phyloP scores from a whole-genome alignment of 2,888 invertebrate species.

The Lasioglossum malachurum region DNA sequence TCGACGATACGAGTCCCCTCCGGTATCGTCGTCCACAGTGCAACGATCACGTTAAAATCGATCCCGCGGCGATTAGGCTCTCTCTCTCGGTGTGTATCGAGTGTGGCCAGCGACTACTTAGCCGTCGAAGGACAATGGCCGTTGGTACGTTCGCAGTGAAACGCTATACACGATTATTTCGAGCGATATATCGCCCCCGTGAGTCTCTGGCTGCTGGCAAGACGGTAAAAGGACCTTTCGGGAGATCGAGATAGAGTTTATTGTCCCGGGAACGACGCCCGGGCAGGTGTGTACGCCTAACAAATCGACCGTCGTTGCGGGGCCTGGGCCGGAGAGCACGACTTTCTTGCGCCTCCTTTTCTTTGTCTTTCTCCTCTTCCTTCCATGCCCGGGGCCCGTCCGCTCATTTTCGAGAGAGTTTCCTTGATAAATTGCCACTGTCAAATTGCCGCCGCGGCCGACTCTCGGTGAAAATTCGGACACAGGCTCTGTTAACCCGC shows the following conservation, averaged over 20 bases:
- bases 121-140: constrained; percentile 69
- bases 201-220: constrained; percentile 70
- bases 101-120: constrained; percentile 52
- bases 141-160: constrained; percentile 69
- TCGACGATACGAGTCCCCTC: neutral
- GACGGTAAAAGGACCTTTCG: constrained; percentile 76
- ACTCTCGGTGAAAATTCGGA: constrained; percentile 12
- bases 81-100: constrained; percentile 11
- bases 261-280: constrained; percentile 78
- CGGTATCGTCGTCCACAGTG: neutral
- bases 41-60: constrained; percentile 16
- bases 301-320: constrained; percentile 74
- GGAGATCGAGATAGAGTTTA: constrained; percentile 80
- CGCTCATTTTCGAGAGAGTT: constrained; percentile 21
- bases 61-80: constrained; percentile 17
- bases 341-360: constrained; percentile 45
- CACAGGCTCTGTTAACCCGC: neutral
- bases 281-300: constrained; percentile 80
- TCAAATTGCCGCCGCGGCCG: neutral
- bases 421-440: constrained; percentile 20
- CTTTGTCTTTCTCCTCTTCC: constrained; percentile 16
- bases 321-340: constrained; percentile 29
- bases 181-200: constrained; percentile 73
- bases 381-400: neutral
- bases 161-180: constrained; percentile 76